A percentile compares a stretch with the other conserved stretches of the same genome.
phyloP scores from a whole-genome alignment of 2,797 vertebrate genomes.

The Sciurus vulgaris region DNA sequence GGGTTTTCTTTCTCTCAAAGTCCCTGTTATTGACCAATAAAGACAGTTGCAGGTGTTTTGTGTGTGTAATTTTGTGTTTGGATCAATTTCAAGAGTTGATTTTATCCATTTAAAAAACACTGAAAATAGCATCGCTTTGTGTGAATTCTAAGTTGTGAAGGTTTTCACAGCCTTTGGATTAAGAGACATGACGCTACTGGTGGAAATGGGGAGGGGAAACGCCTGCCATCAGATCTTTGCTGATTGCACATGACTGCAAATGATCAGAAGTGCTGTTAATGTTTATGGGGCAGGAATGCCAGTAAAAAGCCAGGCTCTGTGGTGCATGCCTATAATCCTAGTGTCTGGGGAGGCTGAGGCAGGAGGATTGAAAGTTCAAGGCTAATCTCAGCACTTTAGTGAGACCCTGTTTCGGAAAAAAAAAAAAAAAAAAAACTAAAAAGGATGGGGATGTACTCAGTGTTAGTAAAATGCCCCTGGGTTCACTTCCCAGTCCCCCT shows the following conservation, averaged over 20 bases:
- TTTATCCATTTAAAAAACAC: slow-evolving; percentile 25
- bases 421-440: too few species aligned
- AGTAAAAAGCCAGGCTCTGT: neutral
- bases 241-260: neutral
- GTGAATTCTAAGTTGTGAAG: slow-evolving; percentile 29
- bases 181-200: neutral
- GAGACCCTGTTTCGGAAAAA: too few species aligned
- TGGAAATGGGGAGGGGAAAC: slow-evolving; percentile 6
- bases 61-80: neutral
- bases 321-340: too few species aligned
- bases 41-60: neutral
- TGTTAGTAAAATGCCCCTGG: too few species aligned
- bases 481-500: too few species aligned
- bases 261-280: neutral
- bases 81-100: slow-evolving; percentile 27
- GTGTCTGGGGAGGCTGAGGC: too few species aligned
- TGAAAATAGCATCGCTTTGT: neutral
- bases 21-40: neutral
- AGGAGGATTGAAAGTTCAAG: too few species aligned
- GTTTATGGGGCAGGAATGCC: slow-evolving; percentile 48
- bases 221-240: neutral
- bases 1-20: neutral
- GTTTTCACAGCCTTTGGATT: neutral
- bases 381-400: too few species aligned
- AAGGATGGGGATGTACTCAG: too few species aligned